Percentiles rank a stretch among this genome's conserved stretches.
These are phyloP conservation scores for Melipona beecheii DNA, from an alignment of 2,888 invertebrate genomes.

Conservation along the genomic window DNA sequence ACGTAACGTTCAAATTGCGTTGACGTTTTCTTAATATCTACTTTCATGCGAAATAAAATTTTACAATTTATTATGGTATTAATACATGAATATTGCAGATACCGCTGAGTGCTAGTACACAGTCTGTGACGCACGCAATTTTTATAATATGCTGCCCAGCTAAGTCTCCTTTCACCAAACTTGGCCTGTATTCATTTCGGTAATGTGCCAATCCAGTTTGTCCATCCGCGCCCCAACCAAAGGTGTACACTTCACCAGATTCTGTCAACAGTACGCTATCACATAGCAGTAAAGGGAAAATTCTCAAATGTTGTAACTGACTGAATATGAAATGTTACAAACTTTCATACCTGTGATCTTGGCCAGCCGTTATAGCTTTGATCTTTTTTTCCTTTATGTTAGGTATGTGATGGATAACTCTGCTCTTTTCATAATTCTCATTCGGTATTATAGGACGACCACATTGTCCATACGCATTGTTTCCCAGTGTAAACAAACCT, in stretches of 20 bases:
- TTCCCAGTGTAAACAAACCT: slow-evolving; percentile 93
- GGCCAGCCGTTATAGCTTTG: slow-evolving; percentile 92
- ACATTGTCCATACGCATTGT: slow-evolving; percentile 97
- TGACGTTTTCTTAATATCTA: neutral
- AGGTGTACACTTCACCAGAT: slow-evolving; percentile 92
- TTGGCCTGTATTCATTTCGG: slow-evolving; percentile 86
- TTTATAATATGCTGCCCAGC: slow-evolving; percentile 92
- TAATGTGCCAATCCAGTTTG: slow-evolving; percentile 94
- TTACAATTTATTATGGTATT: slow-evolving; percentile 33
- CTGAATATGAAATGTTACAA: neutral
- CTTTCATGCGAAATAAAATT: slow-evolving; percentile 1
- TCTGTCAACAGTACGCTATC: slow-evolving; percentile 90
- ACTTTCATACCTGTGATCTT: slow-evolving; percentile 91
- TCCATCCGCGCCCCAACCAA: slow-evolving; percentile 98
- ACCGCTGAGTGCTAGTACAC: slow-evolving; percentile 95
- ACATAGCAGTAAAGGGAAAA: slow-evolving; percentile 55
- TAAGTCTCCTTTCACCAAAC: slow-evolving; percentile 91
- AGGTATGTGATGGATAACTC: slow-evolving; percentile 88
- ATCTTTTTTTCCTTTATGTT: slow-evolving; percentile 87
- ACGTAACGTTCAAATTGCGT: slow-evolving; percentile 19
- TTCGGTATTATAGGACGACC: slow-evolving; percentile 91
- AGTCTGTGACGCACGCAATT: slow-evolving; percentile 92
- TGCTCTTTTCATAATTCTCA: slow-evolving; percentile 90
- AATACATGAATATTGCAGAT: slow-evolving; percentile 66
- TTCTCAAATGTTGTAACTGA: slow-evolving; percentile 7